Conservation (phyloP, 2,888 invertebrate species). For the Rotaria magnacalcarata region DNA sequence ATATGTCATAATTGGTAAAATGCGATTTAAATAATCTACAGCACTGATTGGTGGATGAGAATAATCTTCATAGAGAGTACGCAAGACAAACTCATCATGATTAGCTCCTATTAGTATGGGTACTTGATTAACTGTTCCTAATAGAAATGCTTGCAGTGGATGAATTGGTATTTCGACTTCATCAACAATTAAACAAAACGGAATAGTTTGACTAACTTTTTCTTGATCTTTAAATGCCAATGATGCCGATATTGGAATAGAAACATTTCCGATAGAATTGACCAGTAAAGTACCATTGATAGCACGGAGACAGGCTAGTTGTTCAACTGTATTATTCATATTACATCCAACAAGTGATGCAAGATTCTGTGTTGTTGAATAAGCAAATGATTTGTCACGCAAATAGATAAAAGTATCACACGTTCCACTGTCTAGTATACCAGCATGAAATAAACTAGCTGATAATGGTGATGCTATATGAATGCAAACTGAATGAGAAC, state of each 20-base stretch:
- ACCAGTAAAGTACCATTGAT: neutral
- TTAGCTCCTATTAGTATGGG: neutral
- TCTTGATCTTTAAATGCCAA: neutral
- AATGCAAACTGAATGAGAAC: constrained; percentile 79
- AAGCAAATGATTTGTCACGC: neutral
- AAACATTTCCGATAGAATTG: neutral
- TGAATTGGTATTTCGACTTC: neutral
- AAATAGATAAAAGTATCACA: neutral
- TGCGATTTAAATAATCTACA: neutral
- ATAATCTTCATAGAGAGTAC: neutral
- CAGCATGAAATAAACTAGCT: constrained; percentile 70
- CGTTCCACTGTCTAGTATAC: constrained; percentile 87
- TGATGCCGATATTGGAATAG: neutral
- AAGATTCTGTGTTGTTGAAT: neutral
- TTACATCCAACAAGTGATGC: neutral
- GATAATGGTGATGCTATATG: constrained; percentile 78
- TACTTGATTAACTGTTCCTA: neutral
- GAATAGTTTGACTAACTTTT: neutral
- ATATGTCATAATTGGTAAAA: neutral
- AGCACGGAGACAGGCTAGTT: neutral
- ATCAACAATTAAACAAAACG: neutral
- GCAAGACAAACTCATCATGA: constrained; percentile 1
- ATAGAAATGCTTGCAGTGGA: neutral
- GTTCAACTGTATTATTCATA: neutral
- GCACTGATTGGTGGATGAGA: neutral